A percentile compares a stretch with the other conserved stretches of the same genome.
phyloP scores from a whole-genome alignment of 2,888 invertebrate species.

The Heteromyza rotundicornis region DNA sequence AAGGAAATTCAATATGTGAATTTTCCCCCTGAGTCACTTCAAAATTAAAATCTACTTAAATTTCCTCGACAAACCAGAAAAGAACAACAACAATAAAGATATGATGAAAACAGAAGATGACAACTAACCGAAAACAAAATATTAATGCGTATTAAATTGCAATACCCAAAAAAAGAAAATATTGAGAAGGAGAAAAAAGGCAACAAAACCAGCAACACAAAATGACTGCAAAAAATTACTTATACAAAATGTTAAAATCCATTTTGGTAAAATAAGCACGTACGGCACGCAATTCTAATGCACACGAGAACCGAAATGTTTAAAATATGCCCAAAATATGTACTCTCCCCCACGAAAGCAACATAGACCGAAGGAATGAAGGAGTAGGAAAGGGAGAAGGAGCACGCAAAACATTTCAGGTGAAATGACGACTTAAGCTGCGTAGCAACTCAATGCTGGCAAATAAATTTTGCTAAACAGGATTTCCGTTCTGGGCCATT shows the following conservation, averaged over 20 bases:
- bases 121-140: too few relatives aligned
- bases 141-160: conserved; percentile 2
- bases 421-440: too few relatives aligned
- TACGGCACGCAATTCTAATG: background rate
- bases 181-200: background rate
- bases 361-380: background rate
- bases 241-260: background rate
- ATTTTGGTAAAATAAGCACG: background rate
- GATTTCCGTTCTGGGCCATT: conserved; percentile 1
- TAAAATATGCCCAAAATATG: background rate
- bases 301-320: background rate
- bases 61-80: too few relatives aligned
- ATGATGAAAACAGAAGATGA: too few relatives aligned
- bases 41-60: too few relatives aligned
- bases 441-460: background rate
- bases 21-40: too few relatives aligned
- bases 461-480: background rate
- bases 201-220: background rate
- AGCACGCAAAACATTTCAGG: too few relatives aligned
- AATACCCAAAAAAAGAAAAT: too few relatives aligned
- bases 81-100: too few relatives aligned
- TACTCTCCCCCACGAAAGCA: background rate
- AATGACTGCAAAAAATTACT: background rate
- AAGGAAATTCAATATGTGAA: too few relatives aligned
- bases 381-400: background rate